Base-by-base conservation (phyloP, 2,888 invertebrate species). In the Erebia ligea region DNA sequence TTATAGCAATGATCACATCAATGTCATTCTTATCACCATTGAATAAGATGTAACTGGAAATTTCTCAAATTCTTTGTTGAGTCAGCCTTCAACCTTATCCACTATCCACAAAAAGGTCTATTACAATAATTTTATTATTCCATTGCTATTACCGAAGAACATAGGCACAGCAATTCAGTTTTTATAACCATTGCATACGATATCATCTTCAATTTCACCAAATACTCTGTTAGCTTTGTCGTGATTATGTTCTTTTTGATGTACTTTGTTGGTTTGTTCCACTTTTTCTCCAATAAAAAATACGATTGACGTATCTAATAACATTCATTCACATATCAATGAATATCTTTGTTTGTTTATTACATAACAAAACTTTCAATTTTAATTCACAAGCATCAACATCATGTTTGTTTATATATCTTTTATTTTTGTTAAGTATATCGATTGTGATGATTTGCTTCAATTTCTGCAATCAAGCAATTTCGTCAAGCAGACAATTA, bases 291-390 rank as follows among this genome's bases (percentile, higher is more conserved):
- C 45, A 13, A 19, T 45, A 57, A 57, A 13, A 57, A 57, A 57
- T 21, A 21, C 56, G 3, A 45, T 45, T 19, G 45, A 45, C 17
- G 61, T 48, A 48, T 45, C 19, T 62, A 62, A 48, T 62, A 45
- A 21, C 19, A 45, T 48, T 25, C 58, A 21, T 59, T 17, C 58
- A n/a, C 48, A 54, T 40, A 54, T 52, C 59, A 40, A 34, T 50
- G 54, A 40, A 63, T 15, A 59, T 34, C 8, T 1, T 50, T 68
- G 45, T 57, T 61, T 61, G 40, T 67, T 57, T 40, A 48, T 67
- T 54, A 42, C 42, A 10, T 52, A 66, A 63, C 19, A 25, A 8
- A n/a, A 68, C 68, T 71, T 68, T 71, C 71, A 61, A 68, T 71
- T 62, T 54, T 17, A n/a, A 8, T 64, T 40, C 40, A 13, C 25